Base-by-base conservation (phyloP, 2,888 invertebrate genomes). In the Zeuzera pyrina region DNA sequence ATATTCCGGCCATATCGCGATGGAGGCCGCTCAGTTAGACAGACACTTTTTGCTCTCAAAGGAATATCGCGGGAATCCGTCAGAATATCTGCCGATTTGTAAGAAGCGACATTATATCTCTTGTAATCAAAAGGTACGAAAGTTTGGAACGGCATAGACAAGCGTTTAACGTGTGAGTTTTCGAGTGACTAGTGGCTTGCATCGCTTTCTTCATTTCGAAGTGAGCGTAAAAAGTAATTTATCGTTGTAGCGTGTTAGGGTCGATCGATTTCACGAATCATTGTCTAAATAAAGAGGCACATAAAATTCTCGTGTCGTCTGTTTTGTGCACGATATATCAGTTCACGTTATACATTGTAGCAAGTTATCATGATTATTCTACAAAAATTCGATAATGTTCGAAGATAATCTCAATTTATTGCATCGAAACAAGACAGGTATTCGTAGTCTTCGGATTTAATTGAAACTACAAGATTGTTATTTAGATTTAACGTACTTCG, bases 211-310 rank as follows among this genome's bases (percentile, higher is more conserved):
- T n/a, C n/a, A n/a, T n/a, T 28, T 59, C 58, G 59, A 56, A 67
- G 60, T 54, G 58, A 62, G 52, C 63, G 63, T 67, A 76, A 78
- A 79, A 79, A 81, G 73, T 77, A 71, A 76, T 71, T 73, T 71
- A 78, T 77, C 58, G 71, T 45, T 49, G 58, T 78, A 42, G 78
- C 79, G 79, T 81, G 79, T 58, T 52, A 58, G 38, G 47, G 41
- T 42, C 63, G 66, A 79, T 81, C 81, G 78, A 79, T 79, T 52
- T 50, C 49, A 52, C 53, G 58, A 56, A 54, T 53, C 44, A 53
- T 50, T 56, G 58, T 55, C 65, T 57, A 64, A 62, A 72, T 69
- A 67, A 72, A 76, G 73, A 73, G 69, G 69, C 64, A 73, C 67
- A 68, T 67, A 66, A 64, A 68, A 70, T 72, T 72, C 59, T 65